Conservation (phyloP, 2,888 invertebrate species). For the Halictus quadricinctus region DNA sequence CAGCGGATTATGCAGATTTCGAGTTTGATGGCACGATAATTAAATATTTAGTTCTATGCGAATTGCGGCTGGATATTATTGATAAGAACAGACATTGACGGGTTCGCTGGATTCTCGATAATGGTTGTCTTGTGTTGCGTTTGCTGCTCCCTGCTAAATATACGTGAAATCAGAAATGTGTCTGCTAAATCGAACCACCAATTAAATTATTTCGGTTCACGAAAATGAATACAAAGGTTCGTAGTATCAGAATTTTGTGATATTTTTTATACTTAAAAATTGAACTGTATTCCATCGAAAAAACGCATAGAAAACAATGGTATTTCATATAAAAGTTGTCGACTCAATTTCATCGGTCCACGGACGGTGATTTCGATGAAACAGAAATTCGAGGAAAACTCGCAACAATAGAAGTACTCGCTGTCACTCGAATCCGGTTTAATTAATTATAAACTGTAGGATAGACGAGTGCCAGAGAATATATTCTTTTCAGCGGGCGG, state of each 20-base stretch:
- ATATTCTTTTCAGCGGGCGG: slow-evolving; percentile 1
- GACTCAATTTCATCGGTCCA: not conserved
- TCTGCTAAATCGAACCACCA: not conserved
- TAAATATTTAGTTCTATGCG: not conserved
- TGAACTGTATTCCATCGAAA: not conserved
- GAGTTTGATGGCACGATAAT: not conserved
- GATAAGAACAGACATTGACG: not conserved
- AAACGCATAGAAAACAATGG: not conserved
- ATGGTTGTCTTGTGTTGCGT: not conserved
- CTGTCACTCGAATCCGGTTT: not conserved
- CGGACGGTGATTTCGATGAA: not conserved
- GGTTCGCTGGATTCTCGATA: not conserved
- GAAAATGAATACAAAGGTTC: not conserved
- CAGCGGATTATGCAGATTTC: not conserved
- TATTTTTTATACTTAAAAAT: not conserved
- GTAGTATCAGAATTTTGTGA: not conserved
- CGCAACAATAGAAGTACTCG: not conserved
- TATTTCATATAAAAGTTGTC: not conserved
- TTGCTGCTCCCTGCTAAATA: not conserved
- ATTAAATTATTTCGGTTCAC: not conserved
- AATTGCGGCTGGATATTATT: not conserved
- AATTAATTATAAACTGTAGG: slow-evolving; percentile 12
- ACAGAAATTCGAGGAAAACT: not conserved
- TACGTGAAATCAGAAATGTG: not conserved
- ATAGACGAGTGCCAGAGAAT: not conserved